These are phyloP conservation scores for Semaprochilodus insignis DNA, from an alignment of 2,797 vertebrate species.

Conservation along the genomic window DNA sequence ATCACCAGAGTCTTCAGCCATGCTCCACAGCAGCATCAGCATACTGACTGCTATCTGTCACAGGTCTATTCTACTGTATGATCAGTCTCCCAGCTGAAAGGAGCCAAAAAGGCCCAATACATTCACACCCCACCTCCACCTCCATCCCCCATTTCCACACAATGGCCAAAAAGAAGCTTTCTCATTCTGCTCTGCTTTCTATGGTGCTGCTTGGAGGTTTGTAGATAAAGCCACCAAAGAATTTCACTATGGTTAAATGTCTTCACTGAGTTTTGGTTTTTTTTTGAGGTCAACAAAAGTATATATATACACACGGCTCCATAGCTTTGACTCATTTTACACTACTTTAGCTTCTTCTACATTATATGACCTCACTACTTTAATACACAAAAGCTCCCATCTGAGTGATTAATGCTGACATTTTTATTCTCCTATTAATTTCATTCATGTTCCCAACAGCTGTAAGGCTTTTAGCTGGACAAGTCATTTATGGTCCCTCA, in stretches of 20 bases:
- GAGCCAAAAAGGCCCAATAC: slow-evolving; percentile 40
- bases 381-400: neutral
- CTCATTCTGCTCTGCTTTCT: slow-evolving; percentile 49
- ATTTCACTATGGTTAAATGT: neutral
- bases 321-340: neutral
- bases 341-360: neutral
- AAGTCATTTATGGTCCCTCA: slow-evolving; percentile 20
- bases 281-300: neutral
- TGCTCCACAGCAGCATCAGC: slow-evolving; percentile 71
- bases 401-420: slow-evolving; percentile 39
- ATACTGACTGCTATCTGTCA: slow-evolving; percentile 77
- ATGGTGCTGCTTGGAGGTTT: slow-evolving; percentile 28
- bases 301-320: neutral
- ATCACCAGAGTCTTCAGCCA: slow-evolving; percentile 75
- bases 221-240: slow-evolving; percentile 37
- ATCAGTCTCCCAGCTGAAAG: slow-evolving; percentile 59
- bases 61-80: slow-evolving; percentile 65
- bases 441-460: slow-evolving; percentile 1
- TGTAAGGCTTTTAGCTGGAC: slow-evolving; percentile 29
- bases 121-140: slow-evolving; percentile 31
- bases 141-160: slow-evolving; percentile 52
- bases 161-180: slow-evolving; percentile 57
- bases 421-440: slow-evolving; percentile 41
- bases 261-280: neutral
- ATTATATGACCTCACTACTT: neutral